phyloP scores from a whole-genome alignment of 1,140 invertebrate species.

The Lamellibrachia luymesi region DNA sequence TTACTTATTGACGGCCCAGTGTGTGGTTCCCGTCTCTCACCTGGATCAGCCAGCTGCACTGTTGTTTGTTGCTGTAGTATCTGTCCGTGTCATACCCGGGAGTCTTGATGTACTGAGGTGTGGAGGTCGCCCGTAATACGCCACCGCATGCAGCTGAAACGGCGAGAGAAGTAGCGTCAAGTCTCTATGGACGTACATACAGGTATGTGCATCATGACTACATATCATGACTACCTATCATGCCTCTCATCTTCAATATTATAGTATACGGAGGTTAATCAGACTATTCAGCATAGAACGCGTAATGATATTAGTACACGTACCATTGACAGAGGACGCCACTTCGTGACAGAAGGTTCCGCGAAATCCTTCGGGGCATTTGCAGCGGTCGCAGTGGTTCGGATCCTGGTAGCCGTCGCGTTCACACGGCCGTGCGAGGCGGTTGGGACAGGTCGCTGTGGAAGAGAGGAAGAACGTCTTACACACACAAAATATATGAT shows the following conservation, averaged over 20 bases:
- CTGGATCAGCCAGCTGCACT: neutral
- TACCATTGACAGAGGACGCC: slow-evolving; percentile 11
- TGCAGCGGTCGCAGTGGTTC: slow-evolving; percentile 46
- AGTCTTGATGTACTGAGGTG: neutral
- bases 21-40: neutral
- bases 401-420: slow-evolving; percentile 46
- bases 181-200: neutral
- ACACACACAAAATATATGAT: too few species aligned
- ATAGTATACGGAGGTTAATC: neutral
- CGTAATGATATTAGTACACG: neutral
- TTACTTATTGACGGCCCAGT: neutral
- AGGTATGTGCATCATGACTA: neutral
- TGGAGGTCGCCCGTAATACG: neutral
- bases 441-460: neutral
- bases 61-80: neutral
- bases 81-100: neutral
- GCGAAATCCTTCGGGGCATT: slow-evolving; percentile 46
- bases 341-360: slow-evolving; percentile 37
- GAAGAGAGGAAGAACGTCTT: neutral
- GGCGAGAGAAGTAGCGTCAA: neutral
- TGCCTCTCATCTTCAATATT: neutral
- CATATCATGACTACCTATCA: neutral
- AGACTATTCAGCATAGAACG: neutral
- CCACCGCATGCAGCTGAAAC: slow-evolving; percentile 4
- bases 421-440: neutral